Evolutionary conservation across 2,113 vertebrate genomes (phyloP).

Genomic region (Herpetotheres cachinnans): DNA sequence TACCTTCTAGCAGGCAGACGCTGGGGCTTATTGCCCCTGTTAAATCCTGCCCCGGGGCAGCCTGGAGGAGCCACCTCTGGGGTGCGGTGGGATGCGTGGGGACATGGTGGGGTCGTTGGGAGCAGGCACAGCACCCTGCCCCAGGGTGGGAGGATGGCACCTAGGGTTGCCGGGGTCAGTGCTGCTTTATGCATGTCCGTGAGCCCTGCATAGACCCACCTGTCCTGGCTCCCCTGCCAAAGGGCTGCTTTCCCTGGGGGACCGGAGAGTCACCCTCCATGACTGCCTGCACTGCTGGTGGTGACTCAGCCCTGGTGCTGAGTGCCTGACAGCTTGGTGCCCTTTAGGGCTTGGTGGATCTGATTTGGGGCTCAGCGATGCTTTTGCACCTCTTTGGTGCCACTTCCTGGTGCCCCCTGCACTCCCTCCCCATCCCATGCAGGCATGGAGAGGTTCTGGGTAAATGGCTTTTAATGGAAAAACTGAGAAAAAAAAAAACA

Average conservation of each 20-base stretch:
- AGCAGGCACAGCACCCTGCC: background rate
- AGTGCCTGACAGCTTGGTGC: too few relatives aligned
- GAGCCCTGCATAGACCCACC: background rate
- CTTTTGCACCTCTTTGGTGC: background rate
- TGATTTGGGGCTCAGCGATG: background rate
- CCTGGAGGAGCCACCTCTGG: background rate
- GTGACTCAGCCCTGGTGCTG: background rate
- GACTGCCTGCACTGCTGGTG: background rate
- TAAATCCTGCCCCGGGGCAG: background rate
- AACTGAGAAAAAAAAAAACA: background rate
- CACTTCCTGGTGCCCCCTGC: background rate
- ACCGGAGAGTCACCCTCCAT: background rate
- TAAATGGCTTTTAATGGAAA: background rate
- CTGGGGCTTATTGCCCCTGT: too few relatives aligned
- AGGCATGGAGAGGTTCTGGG: background rate
- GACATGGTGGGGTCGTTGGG: background rate
- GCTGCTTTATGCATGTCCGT: accelerated
- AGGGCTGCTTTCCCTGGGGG: background rate
- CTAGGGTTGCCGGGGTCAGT: background rate
- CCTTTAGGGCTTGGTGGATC: background rate
- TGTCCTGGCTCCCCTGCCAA: background rate
- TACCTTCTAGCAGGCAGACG: background rate
- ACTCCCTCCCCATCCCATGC: background rate
- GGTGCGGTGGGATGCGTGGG: background rate
- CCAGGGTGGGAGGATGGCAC: background rate